These are phyloP conservation scores for Lydus trimaculatus DNA, from an alignment of 2,888 invertebrate species.

Conservation along the genomic window DNA sequence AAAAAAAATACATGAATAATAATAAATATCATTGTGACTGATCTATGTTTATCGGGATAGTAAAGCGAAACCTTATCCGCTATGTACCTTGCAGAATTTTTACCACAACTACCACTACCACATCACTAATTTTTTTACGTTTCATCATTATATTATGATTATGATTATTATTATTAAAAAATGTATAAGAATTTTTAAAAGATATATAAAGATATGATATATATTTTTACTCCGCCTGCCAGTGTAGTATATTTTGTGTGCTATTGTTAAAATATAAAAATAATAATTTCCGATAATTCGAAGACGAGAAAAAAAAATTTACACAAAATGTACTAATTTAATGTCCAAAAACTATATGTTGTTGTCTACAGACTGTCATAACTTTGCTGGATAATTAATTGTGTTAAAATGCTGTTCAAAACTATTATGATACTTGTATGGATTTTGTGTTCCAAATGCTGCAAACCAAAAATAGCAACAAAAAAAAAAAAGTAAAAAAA, in stretches of 20 bases:
- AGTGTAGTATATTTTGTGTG: slow-evolving; percentile 54
- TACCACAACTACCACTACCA: slow-evolving; percentile 27
- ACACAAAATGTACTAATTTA: slow-evolving; percentile 55
- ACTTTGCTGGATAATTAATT: slow-evolving; percentile 53
- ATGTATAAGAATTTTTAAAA: slow-evolving; percentile 25
- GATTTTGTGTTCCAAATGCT: not conserved
- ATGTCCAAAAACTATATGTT: slow-evolving; percentile 53
- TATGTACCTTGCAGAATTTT: slow-evolving; percentile 59
- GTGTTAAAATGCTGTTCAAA: slow-evolving; percentile 51
- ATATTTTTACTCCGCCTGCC: slow-evolving; percentile 54
- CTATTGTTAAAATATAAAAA: slow-evolving; percentile 47
- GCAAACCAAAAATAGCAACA: too few relatives aligned
- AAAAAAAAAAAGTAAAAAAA: too few relatives aligned
- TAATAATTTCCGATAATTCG: slow-evolving; percentile 48
- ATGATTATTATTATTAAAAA: slow-evolving; percentile 8
- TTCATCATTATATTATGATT: slow-evolving; percentile 30
- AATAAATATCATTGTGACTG: slow-evolving; percentile 59
- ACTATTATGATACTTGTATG: slow-evolving; percentile 42
- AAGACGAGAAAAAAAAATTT: slow-evolving; percentile 41
- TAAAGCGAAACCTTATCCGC: slow-evolving; percentile 54
- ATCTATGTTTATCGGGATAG: slow-evolving; percentile 55
- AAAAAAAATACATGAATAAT: slow-evolving; percentile 26
- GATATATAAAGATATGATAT: slow-evolving; percentile 23
- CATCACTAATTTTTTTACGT: slow-evolving; percentile 37
- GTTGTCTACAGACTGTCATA: slow-evolving; percentile 54